Evolutionary conservation across 2,797 vertebrate species (phyloP).

Genomic region (Rhincodon typus): DNA sequence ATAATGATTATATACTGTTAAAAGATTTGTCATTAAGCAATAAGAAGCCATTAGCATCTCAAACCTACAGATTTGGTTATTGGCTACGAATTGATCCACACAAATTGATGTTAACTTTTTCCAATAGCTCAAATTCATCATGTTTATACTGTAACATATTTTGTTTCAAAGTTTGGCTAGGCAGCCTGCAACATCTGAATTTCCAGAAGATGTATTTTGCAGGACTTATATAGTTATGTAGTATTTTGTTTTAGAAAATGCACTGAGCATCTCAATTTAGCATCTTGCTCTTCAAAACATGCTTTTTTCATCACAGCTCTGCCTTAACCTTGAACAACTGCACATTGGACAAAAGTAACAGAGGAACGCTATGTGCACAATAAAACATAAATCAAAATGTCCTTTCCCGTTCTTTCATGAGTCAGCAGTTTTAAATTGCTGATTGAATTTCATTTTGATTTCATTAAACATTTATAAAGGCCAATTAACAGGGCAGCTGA

Average conservation of each 20-base stretch:
- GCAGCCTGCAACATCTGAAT: too few species aligned
- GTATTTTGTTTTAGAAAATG: not conserved
- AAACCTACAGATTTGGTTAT: not conserved
- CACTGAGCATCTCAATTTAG: not conserved
- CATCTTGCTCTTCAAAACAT: conserved; percentile 8
- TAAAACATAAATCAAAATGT: conserved; percentile 58
- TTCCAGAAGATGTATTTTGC: not conserved
- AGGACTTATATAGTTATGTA: not conserved
- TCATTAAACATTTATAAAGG: conserved; percentile 69
- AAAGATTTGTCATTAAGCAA: not conserved
- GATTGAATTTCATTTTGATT: conserved; percentile 63
- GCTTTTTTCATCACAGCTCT: conserved; percentile 24
- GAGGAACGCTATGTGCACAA: conserved; percentile 44
- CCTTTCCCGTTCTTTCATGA: conserved; percentile 49
- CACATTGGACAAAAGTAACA: conserved; percentile 41
- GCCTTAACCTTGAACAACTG: conserved; percentile 59
- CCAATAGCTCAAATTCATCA: not conserved
- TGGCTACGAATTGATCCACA: not conserved
- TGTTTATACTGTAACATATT: not conserved
- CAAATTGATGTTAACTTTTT: not conserved
- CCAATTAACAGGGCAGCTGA: conserved; percentile 61
- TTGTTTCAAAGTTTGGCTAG: not conserved
- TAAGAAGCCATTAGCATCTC: not conserved
- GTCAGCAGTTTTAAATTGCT: conserved; percentile 56
- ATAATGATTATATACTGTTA: not conserved